Evolutionary conservation across 1,140 invertebrate species (phyloP).

Genomic region (Orchesella cincta): DNA sequence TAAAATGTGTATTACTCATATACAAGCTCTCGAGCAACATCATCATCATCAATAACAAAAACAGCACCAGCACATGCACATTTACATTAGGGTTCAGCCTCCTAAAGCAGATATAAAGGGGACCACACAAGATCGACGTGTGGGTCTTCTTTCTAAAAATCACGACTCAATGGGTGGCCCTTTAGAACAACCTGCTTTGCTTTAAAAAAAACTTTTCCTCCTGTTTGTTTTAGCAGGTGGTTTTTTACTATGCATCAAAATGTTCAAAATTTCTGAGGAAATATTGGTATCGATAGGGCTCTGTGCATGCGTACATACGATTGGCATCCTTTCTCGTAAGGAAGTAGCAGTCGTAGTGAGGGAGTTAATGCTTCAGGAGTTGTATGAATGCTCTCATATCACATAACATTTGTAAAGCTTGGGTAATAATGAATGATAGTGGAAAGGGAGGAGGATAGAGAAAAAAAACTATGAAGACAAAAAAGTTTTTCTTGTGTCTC

Average conservation of each 20-base stretch:
- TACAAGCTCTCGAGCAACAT: neutral
- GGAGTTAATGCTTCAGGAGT: too few species aligned
- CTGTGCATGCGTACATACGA: too few species aligned
- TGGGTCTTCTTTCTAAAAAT: slow-evolving; percentile 41
- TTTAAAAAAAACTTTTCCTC: neutral
- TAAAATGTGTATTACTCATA: neutral
- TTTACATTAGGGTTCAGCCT: slow-evolving; percentile 18
- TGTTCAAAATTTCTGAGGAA: neutral
- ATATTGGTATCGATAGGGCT: neutral
- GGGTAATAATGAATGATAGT: too few species aligned
- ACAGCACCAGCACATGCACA: slow-evolving; percentile 18
- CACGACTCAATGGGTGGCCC: slow-evolving; percentile 42
- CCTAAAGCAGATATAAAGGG: slow-evolving; percentile 25
- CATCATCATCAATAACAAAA: slow-evolving; percentile 36
- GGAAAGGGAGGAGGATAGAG: too few species aligned
- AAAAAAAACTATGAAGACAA: too few species aligned
- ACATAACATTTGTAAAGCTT: too few species aligned
- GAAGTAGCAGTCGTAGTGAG: neutral
- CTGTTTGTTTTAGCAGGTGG: slow-evolving; percentile 37
- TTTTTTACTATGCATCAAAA: neutral
- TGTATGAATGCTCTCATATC: too few species aligned
- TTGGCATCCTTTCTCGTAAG: neutral
- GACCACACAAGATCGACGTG: slow-evolving; percentile 40
- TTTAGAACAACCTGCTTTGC: slow-evolving; percentile 26
- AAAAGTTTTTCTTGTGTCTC: too few species aligned